Evolutionary conservation across 37 sponge, comb jelly and placozoan species (phyloP).

Genomic region (Beroe forskalii): DNA sequence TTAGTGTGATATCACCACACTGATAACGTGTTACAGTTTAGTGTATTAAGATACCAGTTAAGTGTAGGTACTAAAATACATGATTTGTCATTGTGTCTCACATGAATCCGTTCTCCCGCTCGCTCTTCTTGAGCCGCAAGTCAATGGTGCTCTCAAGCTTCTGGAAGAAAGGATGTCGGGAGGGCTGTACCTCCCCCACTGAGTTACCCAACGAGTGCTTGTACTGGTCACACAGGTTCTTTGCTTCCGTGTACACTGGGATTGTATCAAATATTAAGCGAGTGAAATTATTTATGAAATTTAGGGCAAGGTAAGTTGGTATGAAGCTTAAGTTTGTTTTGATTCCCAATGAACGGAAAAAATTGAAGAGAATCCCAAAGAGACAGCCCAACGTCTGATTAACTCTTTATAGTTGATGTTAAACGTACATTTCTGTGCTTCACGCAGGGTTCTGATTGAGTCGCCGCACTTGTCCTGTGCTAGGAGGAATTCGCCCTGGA

Average conservation of each 20-base stretch:
- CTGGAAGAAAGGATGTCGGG: conserved; percentile 95
- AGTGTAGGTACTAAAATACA: neutral
- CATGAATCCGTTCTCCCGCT: conserved; percentile 98
- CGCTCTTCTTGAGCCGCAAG: conserved; percentile 82
- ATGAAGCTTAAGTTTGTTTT: no score
- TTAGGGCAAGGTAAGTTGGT: no score
- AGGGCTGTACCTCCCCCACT: conserved; percentile 78
- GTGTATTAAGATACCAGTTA: neutral
- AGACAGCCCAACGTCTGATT: no score
- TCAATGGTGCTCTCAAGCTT: conserved; percentile 86
- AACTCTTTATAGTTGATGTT: no score
- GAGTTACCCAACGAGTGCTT: conserved; percentile 83
- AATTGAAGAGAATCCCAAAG: no score
- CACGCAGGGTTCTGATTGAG: conserved; percentile 77
- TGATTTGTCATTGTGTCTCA: conserved; percentile 66
- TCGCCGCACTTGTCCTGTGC: conserved; percentile 96
- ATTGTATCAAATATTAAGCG: no score
- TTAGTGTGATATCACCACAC: neutral
- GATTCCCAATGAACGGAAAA: no score
- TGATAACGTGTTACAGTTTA: neutral
- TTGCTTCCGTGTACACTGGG: conserved; percentile 80
- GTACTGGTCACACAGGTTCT: conserved; percentile 84
- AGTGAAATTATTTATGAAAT: no score
- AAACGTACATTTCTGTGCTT: conserved; percentile 84
- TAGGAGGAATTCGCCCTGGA: conserved; percentile 86